Percentiles rank a stretch among this genome's conserved stretches.
Conservation (phyloP, 1,140 invertebrate species). For the Mylabris phalerata region DNA sequence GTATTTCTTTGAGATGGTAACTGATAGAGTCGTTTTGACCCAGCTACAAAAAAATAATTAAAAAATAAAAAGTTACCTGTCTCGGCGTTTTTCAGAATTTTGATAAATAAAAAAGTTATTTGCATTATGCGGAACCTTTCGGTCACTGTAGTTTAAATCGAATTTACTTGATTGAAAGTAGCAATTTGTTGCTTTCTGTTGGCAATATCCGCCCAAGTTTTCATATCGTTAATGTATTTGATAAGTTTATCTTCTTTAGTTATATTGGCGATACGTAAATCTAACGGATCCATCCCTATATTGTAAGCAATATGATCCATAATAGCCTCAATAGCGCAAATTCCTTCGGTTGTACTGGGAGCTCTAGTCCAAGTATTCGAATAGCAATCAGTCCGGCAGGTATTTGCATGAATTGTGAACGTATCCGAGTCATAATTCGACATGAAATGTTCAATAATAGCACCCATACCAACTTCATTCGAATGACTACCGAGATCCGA, state of each 20-base stretch:
- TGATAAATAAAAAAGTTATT: too few relatives aligned
- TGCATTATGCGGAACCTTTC: too few relatives aligned
- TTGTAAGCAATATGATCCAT: slow-evolving; percentile 74
- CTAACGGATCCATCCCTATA: slow-evolving; percentile 58
- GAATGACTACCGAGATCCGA: slow-evolving; percentile 51
- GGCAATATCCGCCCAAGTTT: slow-evolving; percentile 54
- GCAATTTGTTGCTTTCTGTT: slow-evolving; percentile 48
- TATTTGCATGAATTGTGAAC: slow-evolving; percentile 39
- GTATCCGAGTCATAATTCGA: slow-evolving; percentile 26
- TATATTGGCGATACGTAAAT: slow-evolving; percentile 60
- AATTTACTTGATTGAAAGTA: slow-evolving; percentile 51
- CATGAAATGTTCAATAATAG: slow-evolving; percentile 30
- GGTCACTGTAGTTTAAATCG: neutral
- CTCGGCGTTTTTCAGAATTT: too few relatives aligned
- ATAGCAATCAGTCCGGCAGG: slow-evolving; percentile 42
- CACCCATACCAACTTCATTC: slow-evolving; percentile 20
- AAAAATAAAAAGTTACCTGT: too few relatives aligned
- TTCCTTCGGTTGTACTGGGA: slow-evolving; percentile 49
- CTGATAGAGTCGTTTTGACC: too few relatives aligned
- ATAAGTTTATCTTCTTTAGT: slow-evolving; percentile 22
- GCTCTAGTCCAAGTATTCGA: slow-evolving; percentile 43
- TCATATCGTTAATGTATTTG: slow-evolving; percentile 53
- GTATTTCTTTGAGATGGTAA: too few relatives aligned
- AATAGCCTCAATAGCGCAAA: slow-evolving; percentile 64
- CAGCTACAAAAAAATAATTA: too few relatives aligned